Conservation (phyloP, 2,888 invertebrate genomes). For the Altica lythri region DNA sequence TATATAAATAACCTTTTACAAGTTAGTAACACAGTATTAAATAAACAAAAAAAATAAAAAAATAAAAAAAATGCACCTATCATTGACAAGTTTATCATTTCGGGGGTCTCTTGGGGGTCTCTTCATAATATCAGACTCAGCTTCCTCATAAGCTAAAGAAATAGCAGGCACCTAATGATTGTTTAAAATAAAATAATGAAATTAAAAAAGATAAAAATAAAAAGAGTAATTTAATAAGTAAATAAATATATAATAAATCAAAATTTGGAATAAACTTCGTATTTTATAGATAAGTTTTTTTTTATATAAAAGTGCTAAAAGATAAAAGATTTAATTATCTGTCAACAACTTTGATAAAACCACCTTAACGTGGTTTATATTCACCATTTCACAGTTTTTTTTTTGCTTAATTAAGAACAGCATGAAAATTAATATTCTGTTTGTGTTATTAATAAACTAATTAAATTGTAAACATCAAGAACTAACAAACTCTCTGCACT, state of each 20-base stretch:
- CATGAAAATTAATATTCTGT: no score
- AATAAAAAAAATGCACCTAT: conserved; percentile 68
- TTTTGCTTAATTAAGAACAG: background rate
- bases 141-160: conserved; percentile 88
- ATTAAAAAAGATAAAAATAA: conserved; percentile 32
- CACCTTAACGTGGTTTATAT: background rate
- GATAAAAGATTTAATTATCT: conserved; percentile 8
- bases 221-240: no score
- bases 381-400: background rate
- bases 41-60: conserved; percentile 13
- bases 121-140: conserved; percentile 94
- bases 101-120: conserved; percentile 85
- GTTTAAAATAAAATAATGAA: conserved; percentile 40
- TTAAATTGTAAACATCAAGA: no score
- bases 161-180: conserved; percentile 81
- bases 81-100: conserved; percentile 91
- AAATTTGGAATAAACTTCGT: conserved; percentile 9
- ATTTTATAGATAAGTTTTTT: conserved; percentile 11
- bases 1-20: no score
- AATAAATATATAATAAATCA: no score
- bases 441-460: no score
- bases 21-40: background rate
- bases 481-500: no score
- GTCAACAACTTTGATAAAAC: conserved; percentile 17
- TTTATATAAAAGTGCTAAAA: conserved; percentile 11